Conservation (phyloP, 2,888 invertebrate genomes). For the Sminthurides aquaticus region DNA sequence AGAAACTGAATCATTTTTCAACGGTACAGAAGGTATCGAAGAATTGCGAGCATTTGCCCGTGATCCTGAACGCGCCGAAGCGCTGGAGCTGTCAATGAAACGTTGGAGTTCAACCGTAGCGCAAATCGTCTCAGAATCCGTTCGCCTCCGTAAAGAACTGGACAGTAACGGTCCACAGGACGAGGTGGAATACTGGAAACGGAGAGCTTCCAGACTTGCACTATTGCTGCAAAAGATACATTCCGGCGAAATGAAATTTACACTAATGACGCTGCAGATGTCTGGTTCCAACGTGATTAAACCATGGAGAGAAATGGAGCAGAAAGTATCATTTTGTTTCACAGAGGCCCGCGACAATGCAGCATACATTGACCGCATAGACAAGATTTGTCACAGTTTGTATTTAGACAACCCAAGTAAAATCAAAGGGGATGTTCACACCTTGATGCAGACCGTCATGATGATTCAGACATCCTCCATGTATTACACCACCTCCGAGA, state of each 20-base stretch:
- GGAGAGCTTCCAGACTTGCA: slow-evolving; percentile 86
- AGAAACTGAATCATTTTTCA: slow-evolving; percentile 35
- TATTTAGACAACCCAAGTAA: slow-evolving; percentile 87
- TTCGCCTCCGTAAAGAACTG: slow-evolving; percentile 81
- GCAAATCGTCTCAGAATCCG: slow-evolving; percentile 76
- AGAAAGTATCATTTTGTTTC: slow-evolving; percentile 86
- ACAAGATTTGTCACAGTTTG: slow-evolving; percentile 87
- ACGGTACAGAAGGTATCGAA: slow-evolving; percentile 47
- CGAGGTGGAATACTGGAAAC: slow-evolving; percentile 94
- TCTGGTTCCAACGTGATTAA: slow-evolving; percentile 71
- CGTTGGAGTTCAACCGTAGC: slow-evolving; percentile 55
- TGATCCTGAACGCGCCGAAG: slow-evolving; percentile 58
- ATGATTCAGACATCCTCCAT: slow-evolving; percentile 90
- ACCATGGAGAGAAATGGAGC: slow-evolving; percentile 75
- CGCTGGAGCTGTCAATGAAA: slow-evolving; percentile 65
- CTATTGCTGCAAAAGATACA: slow-evolving; percentile 56
- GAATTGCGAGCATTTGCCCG: slow-evolving; percentile 61
- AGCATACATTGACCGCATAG: slow-evolving; percentile 87
- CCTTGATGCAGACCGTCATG: slow-evolving; percentile 81
- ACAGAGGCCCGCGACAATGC: slow-evolving; percentile 95
- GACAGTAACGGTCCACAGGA: slow-evolving; percentile 85
- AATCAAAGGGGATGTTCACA: slow-evolving; percentile 82
- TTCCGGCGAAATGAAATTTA: slow-evolving; percentile 48
- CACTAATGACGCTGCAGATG: slow-evolving; percentile 65
- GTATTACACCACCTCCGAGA: slow-evolving; percentile 92